phyloP scores from a whole-genome alignment of 2,888 invertebrate species.

The Scaptodrosophila latifasciaeformis region DNA sequence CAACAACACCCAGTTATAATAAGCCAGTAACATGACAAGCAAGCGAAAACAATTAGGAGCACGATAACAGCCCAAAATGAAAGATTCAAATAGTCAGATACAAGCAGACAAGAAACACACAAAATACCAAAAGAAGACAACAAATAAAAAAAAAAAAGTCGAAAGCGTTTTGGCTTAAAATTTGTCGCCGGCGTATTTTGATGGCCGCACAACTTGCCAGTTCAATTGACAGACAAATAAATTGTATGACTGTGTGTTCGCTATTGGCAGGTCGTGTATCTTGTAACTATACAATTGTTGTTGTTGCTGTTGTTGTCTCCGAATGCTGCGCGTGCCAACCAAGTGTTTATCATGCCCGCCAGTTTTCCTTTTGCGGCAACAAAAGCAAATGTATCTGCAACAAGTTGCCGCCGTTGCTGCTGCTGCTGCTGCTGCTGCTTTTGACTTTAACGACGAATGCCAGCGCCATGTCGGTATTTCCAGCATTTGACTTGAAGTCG shows the following conservation, averaged over 20 bases:
- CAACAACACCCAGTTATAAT: slow-evolving; percentile 32
- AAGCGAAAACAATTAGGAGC: slow-evolving; percentile 58
- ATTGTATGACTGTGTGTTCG: slow-evolving; percentile 40
- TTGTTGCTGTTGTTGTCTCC: neutral
- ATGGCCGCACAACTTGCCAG: slow-evolving; percentile 46
- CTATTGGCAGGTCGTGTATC: slow-evolving; percentile 36
- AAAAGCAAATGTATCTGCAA: slow-evolving; percentile 62
- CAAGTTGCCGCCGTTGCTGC: slow-evolving; percentile 57
- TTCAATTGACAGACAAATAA: slow-evolving; percentile 63
- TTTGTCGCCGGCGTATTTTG: slow-evolving; percentile 55
- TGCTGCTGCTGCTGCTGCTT: slow-evolving; percentile 9
- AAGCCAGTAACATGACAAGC: slow-evolving; percentile 55
- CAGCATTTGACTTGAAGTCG: slow-evolving; percentile 20
- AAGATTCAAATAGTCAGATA: slow-evolving; percentile 14
- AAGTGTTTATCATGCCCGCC: slow-evolving; percentile 61
- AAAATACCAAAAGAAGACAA: slow-evolving; percentile 24
- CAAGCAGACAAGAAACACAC: slow-evolving; percentile 30
- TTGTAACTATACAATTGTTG: slow-evolving; percentile 30
- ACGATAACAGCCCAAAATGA: slow-evolving; percentile 42
- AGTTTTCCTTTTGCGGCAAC: slow-evolving; percentile 66
- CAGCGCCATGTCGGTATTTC: slow-evolving; percentile 5
- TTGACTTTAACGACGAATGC: slow-evolving; percentile 8
- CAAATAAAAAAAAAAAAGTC: slow-evolving; percentile 25
- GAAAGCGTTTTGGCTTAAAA: slow-evolving; percentile 48
- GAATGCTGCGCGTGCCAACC: slow-evolving; percentile 47